Percentiles rank a stretch among this genome's conserved stretches.
Evolutionary conservation across 2,888 invertebrate species (phyloP).

Genomic region (Apeira syringaria): DNA sequence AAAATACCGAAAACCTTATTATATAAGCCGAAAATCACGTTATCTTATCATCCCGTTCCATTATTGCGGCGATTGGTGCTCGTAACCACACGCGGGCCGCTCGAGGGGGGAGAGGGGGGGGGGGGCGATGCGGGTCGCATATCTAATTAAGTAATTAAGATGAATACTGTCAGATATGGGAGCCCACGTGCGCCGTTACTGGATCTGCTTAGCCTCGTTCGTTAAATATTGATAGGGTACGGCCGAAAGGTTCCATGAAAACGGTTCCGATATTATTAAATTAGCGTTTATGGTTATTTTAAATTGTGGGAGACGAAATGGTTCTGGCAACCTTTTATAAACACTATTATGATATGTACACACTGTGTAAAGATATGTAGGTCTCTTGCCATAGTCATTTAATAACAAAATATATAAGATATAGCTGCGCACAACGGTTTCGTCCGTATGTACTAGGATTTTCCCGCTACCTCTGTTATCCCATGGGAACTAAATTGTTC

Average conservation of each 20-base stretch:
- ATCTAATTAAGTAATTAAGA: conserved; percentile 54
- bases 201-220: conserved; percentile 1
- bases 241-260: not conserved
- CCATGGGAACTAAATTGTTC: too few species aligned
- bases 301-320: too few species aligned
- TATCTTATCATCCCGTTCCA: conserved; percentile 1
- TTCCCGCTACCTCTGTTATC: too few species aligned
- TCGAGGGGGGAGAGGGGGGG: too few species aligned
- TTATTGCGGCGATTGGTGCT: conserved; percentile 9
- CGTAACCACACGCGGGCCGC: not conserved
- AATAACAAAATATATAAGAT: too few species aligned
- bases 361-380: too few species aligned
- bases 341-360: too few species aligned
- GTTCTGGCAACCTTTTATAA: too few species aligned
- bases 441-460: too few species aligned
- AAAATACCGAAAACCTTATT: not conserved
- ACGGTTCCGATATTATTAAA: not conserved
- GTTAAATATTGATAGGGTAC: conserved; percentile 2
- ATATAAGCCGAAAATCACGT: not conserved
- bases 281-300: too few species aligned
- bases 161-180: conserved; percentile 37
- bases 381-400: too few species aligned
- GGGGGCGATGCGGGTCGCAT: conserved; percentile 37
- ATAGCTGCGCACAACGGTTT: too few species aligned
- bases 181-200: conserved; percentile 16